Evolutionary conservation across 2,797 vertebrate species (phyloP), one percentile per base, ranked within the genome.

Genomic region (Mormyrops attenuatus): DNA sequence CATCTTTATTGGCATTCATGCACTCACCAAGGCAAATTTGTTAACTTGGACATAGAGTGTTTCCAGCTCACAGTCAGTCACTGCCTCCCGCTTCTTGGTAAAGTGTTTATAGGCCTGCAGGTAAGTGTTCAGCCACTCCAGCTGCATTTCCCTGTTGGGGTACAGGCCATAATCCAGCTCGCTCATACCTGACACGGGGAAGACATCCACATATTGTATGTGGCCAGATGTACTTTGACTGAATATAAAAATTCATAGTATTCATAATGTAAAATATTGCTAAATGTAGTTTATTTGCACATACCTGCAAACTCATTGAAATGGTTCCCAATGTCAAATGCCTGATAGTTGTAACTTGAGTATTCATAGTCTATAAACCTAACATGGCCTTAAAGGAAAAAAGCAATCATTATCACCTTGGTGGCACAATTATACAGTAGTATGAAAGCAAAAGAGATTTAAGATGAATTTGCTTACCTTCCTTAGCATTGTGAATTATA

Each of bases 231-330:
- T 41, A 91, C 47, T 15, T 38, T 30, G 9, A 38, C 82, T 26
- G 44, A 85, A 52, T n/a, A 49, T 85, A n/a, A 50, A 47, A 50
- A 50, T 30, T 52, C 41, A 22, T 8, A 26, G 15, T 26, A 15
- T 15, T 50, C 22, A 13, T 26, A 13, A 85, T 15, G 1, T 5
- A 26, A 85, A 84, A 47, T 63, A 63, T 63, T 44, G 3, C 41
- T 13, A 8, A 5, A 3, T 85, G 47, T 11, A 85, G 20, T 22
- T 38, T 11, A n/a, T n/a, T 5, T n/a, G 26, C 11, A 89, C 96
- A 94, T 91, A 99, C 98, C 98, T 93, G 98, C 98, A 92, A 99
- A 99, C 92, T 99, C 98, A 1, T 99, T 99, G 92, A 99, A 99
- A 94, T 99, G 98, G 94, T 99, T 99, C 49, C 98, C 98, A 0